Percentiles rank a stretch among this genome's conserved stretches.
These are phyloP conservation scores for Sternarchorhynchus goeldii DNA, from an alignment of 2,797 vertebrate species.

Conservation along the genomic window DNA sequence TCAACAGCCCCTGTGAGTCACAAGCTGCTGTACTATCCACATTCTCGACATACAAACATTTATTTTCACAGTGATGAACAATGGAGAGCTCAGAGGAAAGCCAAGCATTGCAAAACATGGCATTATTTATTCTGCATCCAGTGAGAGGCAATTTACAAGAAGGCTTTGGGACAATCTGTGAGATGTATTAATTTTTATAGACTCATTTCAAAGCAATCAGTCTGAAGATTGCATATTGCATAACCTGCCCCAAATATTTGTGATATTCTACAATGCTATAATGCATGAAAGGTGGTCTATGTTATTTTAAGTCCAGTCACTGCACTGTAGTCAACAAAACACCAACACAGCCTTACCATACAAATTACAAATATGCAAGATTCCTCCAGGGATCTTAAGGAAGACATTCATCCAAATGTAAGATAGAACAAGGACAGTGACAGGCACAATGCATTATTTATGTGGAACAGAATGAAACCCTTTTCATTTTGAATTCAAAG, in stretches of 20 bases:
- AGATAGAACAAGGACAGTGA: background rate
- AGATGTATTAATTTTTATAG: background rate
- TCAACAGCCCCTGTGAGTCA: background rate
- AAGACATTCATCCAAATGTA: background rate
- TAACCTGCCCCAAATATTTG: background rate
- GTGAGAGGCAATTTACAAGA: background rate
- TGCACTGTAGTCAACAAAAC: no score
- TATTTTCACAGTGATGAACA: slow-evolving; percentile 17
- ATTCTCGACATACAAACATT: slow-evolving; percentile 11
- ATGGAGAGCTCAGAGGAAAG: background rate
- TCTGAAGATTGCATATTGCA: background rate
- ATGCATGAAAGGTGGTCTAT: background rate
- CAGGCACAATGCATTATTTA: background rate
- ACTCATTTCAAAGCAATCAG: slow-evolving; percentile 5
- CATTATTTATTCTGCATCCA: slow-evolving; percentile 1
- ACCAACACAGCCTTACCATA: no score
- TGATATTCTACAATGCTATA: background rate
- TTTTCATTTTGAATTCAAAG: slow-evolving; percentile 28
- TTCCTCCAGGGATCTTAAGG: background rate
- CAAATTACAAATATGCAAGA: no score
- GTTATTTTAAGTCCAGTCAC: no score
- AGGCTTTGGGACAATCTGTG: background rate
- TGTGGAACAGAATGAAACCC: slow-evolving; percentile 12
- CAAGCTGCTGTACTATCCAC: slow-evolving; percentile 6
- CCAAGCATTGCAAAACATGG: background rate